These are phyloP conservation scores for Alca torda DNA, from an alignment of 2,797 vertebrate species.

Conservation along the genomic window DNA sequence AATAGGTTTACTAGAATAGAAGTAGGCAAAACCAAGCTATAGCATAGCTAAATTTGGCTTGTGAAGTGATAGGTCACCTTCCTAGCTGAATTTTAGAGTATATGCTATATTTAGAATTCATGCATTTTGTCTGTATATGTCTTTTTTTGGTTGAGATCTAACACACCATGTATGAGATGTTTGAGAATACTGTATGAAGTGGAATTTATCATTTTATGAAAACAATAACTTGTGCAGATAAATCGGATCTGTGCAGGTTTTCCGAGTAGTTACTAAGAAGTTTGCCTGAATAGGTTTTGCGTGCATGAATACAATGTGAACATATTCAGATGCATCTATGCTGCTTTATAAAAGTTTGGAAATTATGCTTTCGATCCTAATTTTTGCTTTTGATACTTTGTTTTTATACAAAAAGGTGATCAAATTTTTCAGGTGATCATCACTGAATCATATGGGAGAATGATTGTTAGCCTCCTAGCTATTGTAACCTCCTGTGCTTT, in stretches of 20 bases:
- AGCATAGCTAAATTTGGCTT: background rate
- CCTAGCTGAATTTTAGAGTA: constrained; percentile 10
- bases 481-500: background rate
- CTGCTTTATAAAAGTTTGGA: background rate
- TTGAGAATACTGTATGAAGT: background rate
- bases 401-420: background rate
- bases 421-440: background rate
- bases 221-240: background rate
- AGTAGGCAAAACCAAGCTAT: background rate
- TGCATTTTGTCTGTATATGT: background rate
- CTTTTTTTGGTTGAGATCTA: background rate
- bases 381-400: background rate
- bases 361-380: background rate
- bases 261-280: background rate
- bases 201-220: background rate
- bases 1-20: background rate
- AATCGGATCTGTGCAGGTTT: background rate
- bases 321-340: background rate
- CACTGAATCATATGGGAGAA: background rate
- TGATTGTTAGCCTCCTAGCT: background rate
- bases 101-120: background rate
- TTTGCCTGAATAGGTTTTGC: background rate
- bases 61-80: constrained; percentile 4
- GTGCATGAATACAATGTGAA: background rate
- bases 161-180: background rate